Evolutionary conservation across 2,797 vertebrate species (phyloP).

Genomic region (Poeciliopsis turneri): DNA sequence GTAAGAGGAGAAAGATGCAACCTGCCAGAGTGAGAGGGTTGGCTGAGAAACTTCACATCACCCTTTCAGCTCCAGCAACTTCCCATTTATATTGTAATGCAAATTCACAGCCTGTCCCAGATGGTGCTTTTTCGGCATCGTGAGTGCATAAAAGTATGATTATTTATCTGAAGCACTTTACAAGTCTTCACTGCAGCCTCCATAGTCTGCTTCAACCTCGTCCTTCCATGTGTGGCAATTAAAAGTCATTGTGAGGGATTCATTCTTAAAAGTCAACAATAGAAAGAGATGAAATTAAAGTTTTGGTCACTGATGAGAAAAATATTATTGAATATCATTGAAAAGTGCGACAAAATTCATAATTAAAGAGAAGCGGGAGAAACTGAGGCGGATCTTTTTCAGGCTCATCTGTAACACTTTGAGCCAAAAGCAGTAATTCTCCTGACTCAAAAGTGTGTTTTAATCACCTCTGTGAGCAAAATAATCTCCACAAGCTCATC

Average conservation of each 20-base stretch:
- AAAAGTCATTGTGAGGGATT: conserved; percentile 54
- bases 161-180: conserved; percentile 77
- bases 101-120: conserved; percentile 84
- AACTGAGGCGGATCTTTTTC: conserved; percentile 50
- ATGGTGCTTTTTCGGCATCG: conserved; percentile 80
- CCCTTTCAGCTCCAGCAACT: conserved; percentile 91
- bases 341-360: conserved; percentile 42
- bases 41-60: conserved; percentile 90
- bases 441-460: conserved; percentile 55
- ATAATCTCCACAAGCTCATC: conserved; percentile 41
- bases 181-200: conserved; percentile 69
- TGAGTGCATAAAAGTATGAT: conserved; percentile 82
- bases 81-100: conserved; percentile 93
- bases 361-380: conserved; percentile 28
- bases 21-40: conserved; percentile 77
- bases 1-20: conserved; percentile 55
- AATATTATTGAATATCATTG: conserved; percentile 31
- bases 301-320: conserved; percentile 33
- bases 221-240: conserved; percentile 51
- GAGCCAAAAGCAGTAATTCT: conserved; percentile 54
- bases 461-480: conserved; percentile 67
- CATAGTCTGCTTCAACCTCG: conserved; percentile 52
- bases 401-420: conserved; percentile 48
- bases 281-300: conserved; percentile 37
- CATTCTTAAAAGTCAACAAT: conserved; percentile 52